Conservation (phyloP, 2,797 vertebrate genomes). For the Myripristis jacobus region DNA sequence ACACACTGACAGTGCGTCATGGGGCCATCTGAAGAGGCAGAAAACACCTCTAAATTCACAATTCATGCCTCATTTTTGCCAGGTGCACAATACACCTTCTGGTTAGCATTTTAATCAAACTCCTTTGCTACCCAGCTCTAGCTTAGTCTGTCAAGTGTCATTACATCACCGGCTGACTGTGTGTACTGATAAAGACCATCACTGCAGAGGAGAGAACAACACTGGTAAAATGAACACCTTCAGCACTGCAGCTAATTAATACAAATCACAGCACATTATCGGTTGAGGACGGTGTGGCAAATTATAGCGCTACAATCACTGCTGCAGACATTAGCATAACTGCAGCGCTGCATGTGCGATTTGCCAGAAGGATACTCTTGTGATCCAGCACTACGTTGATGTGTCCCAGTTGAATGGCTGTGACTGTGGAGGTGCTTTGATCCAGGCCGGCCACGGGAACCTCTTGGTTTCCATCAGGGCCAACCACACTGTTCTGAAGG, state of each 20-base stretch:
- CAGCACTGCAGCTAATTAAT: constrained; percentile 6
- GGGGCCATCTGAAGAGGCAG: neutral
- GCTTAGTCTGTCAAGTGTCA: neutral
- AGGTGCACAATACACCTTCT: neutral
- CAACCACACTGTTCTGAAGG: constrained; percentile 86
- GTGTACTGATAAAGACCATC: constrained; percentile 3
- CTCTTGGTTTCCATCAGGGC: constrained; percentile 73
- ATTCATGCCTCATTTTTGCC: neutral
- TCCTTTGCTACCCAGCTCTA: neutral
- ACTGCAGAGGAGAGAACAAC: neutral
- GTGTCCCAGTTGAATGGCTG: constrained; percentile 80
- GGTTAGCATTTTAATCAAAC: constrained; percentile 2
- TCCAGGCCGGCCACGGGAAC: constrained; percentile 85
- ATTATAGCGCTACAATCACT: constrained; percentile 1
- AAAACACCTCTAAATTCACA: neutral
- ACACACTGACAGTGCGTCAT: neutral
- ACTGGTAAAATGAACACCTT: neutral
- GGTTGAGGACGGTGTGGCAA: neutral
- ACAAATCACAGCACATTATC: constrained; percentile 4
- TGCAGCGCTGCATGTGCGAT: neutral
- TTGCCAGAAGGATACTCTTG: constrained; percentile 85
- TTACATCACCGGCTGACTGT: neutral
- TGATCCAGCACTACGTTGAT: constrained; percentile 85
- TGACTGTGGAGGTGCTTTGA: constrained; percentile 80
- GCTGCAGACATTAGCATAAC: neutral